Evolutionary conservation across 2,888 invertebrate genomes (phyloP), one percentile per base, ranked within the genome.

Genomic region (Proisotoma minuta): DNA sequence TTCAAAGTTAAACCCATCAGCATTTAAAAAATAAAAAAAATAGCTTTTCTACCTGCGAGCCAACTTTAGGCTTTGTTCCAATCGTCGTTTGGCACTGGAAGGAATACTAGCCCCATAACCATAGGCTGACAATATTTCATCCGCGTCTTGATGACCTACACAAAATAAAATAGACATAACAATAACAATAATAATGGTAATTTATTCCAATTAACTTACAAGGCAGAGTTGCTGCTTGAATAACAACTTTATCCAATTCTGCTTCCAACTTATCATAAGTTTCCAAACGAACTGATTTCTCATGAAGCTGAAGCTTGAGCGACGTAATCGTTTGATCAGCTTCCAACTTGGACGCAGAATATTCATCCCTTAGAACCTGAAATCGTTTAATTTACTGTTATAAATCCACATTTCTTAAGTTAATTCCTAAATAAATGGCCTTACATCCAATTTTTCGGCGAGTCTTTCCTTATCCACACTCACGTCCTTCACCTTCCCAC

Each of bases 401-500:
- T 53, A 34, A 48, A 48, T 18, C 5, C 8, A n/a, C n/a, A 48
- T 18, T 48, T 18, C 10, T 22, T 18, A 18, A 48, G n/a, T 10
- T 18, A 48, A 22, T 8, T 18, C n/a, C n/a, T 18, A 10, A 10
- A 22, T 10, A 22, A 10, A 18, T 43, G 4, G 15, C 18, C 43
- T 12, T 39, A 61, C 61, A 27, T 61, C 50, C n/a, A 57, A n/a
- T 39, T 56, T 61, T 20, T 29, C 50, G 2, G 48, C 15, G 3
- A 61, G 26, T 20, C 27, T 43, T 22, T 61, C 50, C 15, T 57
- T 61, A 10, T 61, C 57, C n/a, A 34, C 20, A 10, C 3, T 12
- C 10, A 49, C 22, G 2, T 18, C 39, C 18, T 34, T 20, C 4
- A 27, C 29, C 20, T 57, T 56, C 26, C 50, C 40, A 28, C 57